Evolutionary conservation across 2,797 vertebrate genomes (phyloP).

Genomic region (Gila robusta): DNA sequence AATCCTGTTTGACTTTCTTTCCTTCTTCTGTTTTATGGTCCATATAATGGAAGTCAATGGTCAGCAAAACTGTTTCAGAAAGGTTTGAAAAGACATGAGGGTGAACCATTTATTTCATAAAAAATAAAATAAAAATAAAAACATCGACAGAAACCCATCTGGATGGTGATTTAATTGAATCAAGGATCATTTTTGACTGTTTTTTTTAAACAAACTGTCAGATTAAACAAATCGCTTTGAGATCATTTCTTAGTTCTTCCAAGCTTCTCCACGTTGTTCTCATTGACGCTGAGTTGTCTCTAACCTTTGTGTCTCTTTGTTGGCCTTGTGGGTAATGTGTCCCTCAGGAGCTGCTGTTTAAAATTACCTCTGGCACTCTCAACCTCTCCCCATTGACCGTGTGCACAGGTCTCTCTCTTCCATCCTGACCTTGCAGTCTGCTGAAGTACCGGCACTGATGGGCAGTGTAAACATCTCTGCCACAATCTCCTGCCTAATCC

Average conservation of each 20-base stretch:
- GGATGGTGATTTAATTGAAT: neutral
- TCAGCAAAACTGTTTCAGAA: neutral
- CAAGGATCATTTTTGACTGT: neutral
- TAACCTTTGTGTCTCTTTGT: slow-evolving; percentile 55
- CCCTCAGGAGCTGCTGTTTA: slow-evolving; percentile 52
- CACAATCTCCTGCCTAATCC: slow-evolving; percentile 39
- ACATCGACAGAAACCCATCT: no score
- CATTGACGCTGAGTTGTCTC: slow-evolving; percentile 16
- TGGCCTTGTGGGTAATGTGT: slow-evolving; percentile 57
- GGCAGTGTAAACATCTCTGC: slow-evolving; percentile 48
- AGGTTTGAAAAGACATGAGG: neutral
- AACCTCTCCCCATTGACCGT: slow-evolving; percentile 39
- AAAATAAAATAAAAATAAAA: neutral
- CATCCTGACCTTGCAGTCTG: slow-evolving; percentile 41
- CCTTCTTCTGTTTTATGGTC: neutral
- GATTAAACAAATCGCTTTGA: neutral
- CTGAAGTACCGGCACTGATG: slow-evolving; percentile 40
- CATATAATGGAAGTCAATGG: neutral
- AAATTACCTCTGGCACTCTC: slow-evolving; percentile 52
- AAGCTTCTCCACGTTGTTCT: slow-evolving; percentile 27
- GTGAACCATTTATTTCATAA: no score
- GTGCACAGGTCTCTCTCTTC: slow-evolving; percentile 42
- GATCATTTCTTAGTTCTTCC: neutral
- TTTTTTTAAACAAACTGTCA: neutral
- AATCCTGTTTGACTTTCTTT: neutral